Conservation (phyloP, 2,797 vertebrate species). For the Heterohyrax brucei region DNA sequence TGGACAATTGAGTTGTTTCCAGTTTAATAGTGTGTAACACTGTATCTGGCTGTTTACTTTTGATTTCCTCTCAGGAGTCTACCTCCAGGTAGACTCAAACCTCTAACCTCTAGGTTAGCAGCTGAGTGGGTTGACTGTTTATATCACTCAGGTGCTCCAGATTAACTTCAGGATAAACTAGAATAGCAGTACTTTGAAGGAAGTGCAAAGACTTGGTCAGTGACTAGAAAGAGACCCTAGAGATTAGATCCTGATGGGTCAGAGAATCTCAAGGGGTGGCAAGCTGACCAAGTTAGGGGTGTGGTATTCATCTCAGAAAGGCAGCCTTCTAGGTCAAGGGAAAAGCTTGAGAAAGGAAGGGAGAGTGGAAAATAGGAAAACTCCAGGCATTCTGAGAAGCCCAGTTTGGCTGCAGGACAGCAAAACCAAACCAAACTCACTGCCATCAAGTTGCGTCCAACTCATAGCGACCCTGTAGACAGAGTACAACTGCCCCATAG, state of each 20-base stretch:
- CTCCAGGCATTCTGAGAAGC: background rate
- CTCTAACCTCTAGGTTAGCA: background rate
- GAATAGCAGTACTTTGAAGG: background rate
- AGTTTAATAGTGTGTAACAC: background rate
- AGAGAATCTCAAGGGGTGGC: background rate
- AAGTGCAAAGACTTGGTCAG: background rate
- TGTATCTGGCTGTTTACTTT: background rate
- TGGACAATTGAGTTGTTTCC: background rate
- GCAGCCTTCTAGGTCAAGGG: background rate
- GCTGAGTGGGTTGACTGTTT: background rate
- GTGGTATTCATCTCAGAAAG: background rate
- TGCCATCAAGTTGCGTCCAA: too few relatives aligned
- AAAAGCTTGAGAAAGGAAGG: background rate
- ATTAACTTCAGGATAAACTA: background rate
- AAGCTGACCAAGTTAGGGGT: background rate
- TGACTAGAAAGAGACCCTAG: background rate
- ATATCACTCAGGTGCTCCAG: background rate
- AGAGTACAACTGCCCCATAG: too few relatives aligned
- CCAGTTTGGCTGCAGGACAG: background rate
- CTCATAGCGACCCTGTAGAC: too few relatives aligned
- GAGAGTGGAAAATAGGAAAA: background rate
- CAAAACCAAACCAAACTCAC: too few relatives aligned
- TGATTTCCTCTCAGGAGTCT: background rate
- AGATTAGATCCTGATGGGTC: background rate
- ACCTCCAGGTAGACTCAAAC: background rate